Evolutionary conservation across 2,113 vertebrate species (phyloP).

Genomic region (Hirundichthys speculiger): DNA sequence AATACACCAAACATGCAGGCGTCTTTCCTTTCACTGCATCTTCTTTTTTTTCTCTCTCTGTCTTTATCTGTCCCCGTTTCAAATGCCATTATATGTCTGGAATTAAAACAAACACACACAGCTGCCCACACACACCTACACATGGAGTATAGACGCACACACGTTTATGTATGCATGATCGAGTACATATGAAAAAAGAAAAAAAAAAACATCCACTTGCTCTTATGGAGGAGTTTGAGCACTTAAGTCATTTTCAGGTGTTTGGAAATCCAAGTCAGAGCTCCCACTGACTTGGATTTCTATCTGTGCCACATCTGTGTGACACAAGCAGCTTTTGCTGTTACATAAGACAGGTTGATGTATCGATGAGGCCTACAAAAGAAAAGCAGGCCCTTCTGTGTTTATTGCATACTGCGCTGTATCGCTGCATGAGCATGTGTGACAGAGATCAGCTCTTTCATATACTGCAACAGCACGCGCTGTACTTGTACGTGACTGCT

Average conservation of each 20-base stretch:
- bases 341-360: slow-evolving; percentile 68
- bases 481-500: slow-evolving; percentile 3
- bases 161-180: slow-evolving; percentile 17
- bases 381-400: slow-evolving; percentile 24
- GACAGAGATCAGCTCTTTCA: slow-evolving; percentile 14
- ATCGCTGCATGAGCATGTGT: slow-evolving; percentile 10
- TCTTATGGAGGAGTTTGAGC: slow-evolving; percentile 4
- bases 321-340: slow-evolving; percentile 62
- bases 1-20: slow-evolving; percentile 41
- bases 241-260: slow-evolving; percentile 38
- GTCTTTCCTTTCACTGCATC: slow-evolving; percentile 12
- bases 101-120: slow-evolving; percentile 7
- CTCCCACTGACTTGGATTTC: too few relatives aligned
- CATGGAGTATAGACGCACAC: not conserved
- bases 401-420: slow-evolving; percentile 18
- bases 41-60: slow-evolving; percentile 12
- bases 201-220: slow-evolving; percentile 9
- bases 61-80: slow-evolving; percentile 50
- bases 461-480: slow-evolving; percentile 9
- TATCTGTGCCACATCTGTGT: slow-evolving; percentile 43
- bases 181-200: slow-evolving; percentile 34
- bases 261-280: slow-evolving; percentile 43
- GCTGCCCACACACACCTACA: slow-evolving; percentile 7
- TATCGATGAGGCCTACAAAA: slow-evolving; percentile 42
- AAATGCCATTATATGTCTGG: slow-evolving; percentile 30